Evolutionary conservation across 2,113 vertebrate species (phyloP), one percentile per base, ranked within the genome.

Genomic region (Naja naja): DNA sequence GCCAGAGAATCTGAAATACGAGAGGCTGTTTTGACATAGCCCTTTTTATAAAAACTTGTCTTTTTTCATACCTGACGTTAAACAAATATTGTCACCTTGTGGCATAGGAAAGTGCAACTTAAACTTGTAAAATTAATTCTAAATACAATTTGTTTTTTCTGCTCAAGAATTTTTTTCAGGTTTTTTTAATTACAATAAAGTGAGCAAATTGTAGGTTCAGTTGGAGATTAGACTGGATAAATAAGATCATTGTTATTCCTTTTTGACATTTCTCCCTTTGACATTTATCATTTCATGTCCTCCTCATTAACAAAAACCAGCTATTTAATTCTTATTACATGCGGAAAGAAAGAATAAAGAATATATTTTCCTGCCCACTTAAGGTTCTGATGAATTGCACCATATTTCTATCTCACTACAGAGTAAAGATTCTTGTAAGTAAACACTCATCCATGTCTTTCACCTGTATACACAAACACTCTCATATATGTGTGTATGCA

Each of bases 371-470:
- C 89, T 56, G 45, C 30, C 54, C 86, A 88, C 2, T 53, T 20
- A 34, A 88, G 54, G 64, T 92, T 89, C 91, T 60, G 88, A 49
- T 89, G 95, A 95, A 93, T 89, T 92, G 93, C 88, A 39, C 3
- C 85, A 90, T 93, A 92, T 95, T 92, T 0, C 12, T 91, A 94
- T 56, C 88, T 94, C 92, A 20, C 92, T 91, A 93, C 91, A 92
- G 94, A 93, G 93, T 27, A 0, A 92, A 96, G 93, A 12, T 88
- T 39, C 85, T 85, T 39, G 0, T 0, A 91, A 93, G 92, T 92
- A 94, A 90, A 25, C n/a, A 53, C 55, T 60, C 55, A 0, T 0
- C 10, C 85, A 91, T 49, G 90, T 47, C 89, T 91, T 95, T 90
- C 64, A 58, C 45, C 58, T 91, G 43, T 30, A n/a, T 30, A 25